phyloP scores from a whole-genome alignment of 2,797 vertebrate species.

The Eurystomus glaucurus region DNA sequence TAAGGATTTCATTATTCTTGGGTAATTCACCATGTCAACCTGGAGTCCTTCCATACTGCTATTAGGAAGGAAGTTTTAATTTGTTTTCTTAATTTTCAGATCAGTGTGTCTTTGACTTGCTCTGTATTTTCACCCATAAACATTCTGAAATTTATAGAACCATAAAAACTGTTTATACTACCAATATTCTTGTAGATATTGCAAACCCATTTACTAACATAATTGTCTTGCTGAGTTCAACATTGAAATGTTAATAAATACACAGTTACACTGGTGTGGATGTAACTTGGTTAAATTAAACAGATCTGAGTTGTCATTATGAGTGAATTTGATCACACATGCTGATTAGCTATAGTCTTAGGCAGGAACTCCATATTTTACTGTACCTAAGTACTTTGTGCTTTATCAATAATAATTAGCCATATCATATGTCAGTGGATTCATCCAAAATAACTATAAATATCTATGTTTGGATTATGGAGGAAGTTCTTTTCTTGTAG shows the following conservation, averaged over 20 bases:
- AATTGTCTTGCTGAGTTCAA: slow-evolving; percentile 36
- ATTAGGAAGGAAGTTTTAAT: not conserved
- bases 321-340: slow-evolving; percentile 11
- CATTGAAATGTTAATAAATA: slow-evolving; percentile 62
- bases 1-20: slow-evolving; percentile 10
- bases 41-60: not conserved
- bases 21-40: not conserved
- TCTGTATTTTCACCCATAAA: not conserved
- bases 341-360: slow-evolving; percentile 17
- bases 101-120: not conserved
- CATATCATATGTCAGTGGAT: slow-evolving; percentile 22
- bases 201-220: not conserved
- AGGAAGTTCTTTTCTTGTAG: slow-evolving; percentile 53
- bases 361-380: not conserved
- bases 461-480: slow-evolving; percentile 5
- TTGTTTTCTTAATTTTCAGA: slow-evolving; percentile 9
- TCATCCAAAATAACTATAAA: slow-evolving; percentile 35
- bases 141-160: not conserved
- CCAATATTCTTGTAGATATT: not conserved
- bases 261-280: slow-evolving; percentile 6
- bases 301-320: slow-evolving; percentile 36
- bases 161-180: slow-evolving; percentile 10
- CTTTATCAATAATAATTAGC: slow-evolving; percentile 25
- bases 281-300: slow-evolving; percentile 63
- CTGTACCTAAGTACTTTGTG: not conserved